A percentile compares a stretch with the other conserved stretches of the same genome.
Evolutionary conservation across 2,888 invertebrate species (phyloP).

Genomic region (Leptopterna dolabrata): DNA sequence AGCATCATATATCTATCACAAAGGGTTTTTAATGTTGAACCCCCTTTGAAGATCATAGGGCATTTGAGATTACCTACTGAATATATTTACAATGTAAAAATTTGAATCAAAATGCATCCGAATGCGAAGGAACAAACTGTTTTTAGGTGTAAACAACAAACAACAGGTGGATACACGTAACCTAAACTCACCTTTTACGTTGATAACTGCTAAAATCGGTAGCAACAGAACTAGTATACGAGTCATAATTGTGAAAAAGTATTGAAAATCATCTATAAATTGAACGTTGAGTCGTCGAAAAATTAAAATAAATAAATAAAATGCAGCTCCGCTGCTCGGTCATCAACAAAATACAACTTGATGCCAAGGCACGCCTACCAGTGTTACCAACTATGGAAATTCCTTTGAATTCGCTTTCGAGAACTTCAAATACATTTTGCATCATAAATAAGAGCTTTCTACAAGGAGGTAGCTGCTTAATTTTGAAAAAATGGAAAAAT

Average conservation of each 20-base stretch:
- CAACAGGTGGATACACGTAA: conserved; percentile 21
- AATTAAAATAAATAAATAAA: not conserved
- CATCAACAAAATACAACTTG: not conserved
- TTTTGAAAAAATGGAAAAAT: too few species aligned
- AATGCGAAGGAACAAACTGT: not conserved
- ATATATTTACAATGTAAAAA: too few species aligned
- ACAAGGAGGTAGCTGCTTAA: too few species aligned
- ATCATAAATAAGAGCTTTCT: too few species aligned
- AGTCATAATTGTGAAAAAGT: not conserved
- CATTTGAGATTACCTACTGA: too few species aligned
- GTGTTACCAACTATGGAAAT: not conserved
- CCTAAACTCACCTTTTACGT: conserved; percentile 12
- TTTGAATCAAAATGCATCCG: not conserved
- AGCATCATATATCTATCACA: too few species aligned
- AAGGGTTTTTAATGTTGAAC: too few species aligned
- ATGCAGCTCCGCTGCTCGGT: not conserved
- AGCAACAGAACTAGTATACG: not conserved
- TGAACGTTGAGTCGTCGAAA: not conserved
- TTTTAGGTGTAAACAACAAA: not conserved
- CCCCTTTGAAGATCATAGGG: too few species aligned
- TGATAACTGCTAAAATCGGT: not conserved
- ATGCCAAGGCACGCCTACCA: conserved; percentile 33
- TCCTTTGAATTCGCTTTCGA: not conserved
- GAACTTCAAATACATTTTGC: too few species aligned
- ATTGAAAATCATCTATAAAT: not conserved